Conservation (phyloP, 2,888 invertebrate species). For the Noctua pronuba region DNA sequence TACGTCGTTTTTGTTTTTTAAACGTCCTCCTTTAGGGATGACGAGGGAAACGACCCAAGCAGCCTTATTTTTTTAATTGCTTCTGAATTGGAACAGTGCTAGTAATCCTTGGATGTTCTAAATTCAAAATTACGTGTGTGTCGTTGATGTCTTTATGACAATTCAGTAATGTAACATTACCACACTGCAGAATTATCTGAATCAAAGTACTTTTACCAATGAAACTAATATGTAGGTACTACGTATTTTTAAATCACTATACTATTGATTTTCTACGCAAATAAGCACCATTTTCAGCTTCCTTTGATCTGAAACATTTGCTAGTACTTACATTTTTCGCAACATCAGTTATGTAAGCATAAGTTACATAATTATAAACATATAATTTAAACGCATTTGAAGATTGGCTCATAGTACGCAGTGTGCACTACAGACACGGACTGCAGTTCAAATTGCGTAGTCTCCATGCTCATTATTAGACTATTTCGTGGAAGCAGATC, state of each 20-base stretch:
- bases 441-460: neutral
- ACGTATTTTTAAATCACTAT: no score
- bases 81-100: conserved; percentile 34
- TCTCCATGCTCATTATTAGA: conserved; percentile 5
- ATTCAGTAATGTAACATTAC: neutral
- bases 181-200: neutral
- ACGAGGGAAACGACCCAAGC: conserved; percentile 53
- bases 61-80: conserved; percentile 56
- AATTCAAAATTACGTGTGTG: conserved; percentile 16
- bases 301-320: neutral
- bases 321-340: no score
- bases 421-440: conserved; percentile 1
- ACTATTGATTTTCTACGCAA: no score
- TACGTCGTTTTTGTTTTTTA: conserved; percentile 66
- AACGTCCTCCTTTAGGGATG: conserved; percentile 59
- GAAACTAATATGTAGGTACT: neutral
- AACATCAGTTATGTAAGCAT: neutral
- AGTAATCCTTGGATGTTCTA: conserved; percentile 6
- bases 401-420: neutral
- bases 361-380: neutral
- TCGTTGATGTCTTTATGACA: neutral
- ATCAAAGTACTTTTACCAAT: neutral
- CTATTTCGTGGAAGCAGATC: conserved; percentile 5
- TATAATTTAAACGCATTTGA: neutral
- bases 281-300: no score